Evolutionary conservation across 2,888 invertebrate species (phyloP), one percentile per base, ranked within the genome.

Genomic region (Lydus trimaculatus): DNA sequence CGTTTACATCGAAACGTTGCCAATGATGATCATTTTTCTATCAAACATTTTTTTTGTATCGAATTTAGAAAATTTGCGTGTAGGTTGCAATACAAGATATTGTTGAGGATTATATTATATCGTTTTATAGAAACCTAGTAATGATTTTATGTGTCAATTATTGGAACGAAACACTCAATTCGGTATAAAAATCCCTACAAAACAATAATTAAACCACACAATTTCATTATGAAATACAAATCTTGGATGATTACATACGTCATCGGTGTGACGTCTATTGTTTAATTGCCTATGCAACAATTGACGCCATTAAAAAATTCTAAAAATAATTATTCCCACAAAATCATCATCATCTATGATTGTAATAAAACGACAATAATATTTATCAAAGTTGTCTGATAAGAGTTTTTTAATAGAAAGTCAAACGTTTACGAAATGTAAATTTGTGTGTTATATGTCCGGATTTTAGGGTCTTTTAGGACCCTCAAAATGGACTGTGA

Each of bases 1-100:
- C 80, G 79, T 79, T 81, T 79, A 79, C 81, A 79, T 77, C 76
- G 76, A 77, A 80, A 81, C 79, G 6, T 20, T n/a, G n/a, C n/a
- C n/a, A n/a, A n/a, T n/a, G n/a, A n/a, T n/a, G n/a, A n/a, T n/a
- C n/a, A n/a, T n/a, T n/a, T n/a, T n/a, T n/a, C n/a, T n/a, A n/a
- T n/a, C n/a, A n/a, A n/a, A n/a, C n/a, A n/a, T n/a, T n/a, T n/a
- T n/a, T n/a, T n/a, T n/a, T n/a, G n/a, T n/a, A n/a, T n/a, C n/a
- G n/a, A n/a, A n/a, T n/a, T n/a, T n/a, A n/a, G n/a, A n/a, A n/a
- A n/a, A n/a, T 43, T 13, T 43, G 23, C 2, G 52, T 23, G 6
- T 23, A 2, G 9, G 7, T 52, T n/a, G 39, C 15, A 15, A 39
- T 39, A 39, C 20, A 17, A 23, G 23, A 52, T 52, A 17, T 52